A percentile compares a stretch with the other conserved stretches of the same genome.
phyloP scores from a whole-genome alignment of 2,113 vertebrate genomes.

The Drymodes brunneopygia region DNA sequence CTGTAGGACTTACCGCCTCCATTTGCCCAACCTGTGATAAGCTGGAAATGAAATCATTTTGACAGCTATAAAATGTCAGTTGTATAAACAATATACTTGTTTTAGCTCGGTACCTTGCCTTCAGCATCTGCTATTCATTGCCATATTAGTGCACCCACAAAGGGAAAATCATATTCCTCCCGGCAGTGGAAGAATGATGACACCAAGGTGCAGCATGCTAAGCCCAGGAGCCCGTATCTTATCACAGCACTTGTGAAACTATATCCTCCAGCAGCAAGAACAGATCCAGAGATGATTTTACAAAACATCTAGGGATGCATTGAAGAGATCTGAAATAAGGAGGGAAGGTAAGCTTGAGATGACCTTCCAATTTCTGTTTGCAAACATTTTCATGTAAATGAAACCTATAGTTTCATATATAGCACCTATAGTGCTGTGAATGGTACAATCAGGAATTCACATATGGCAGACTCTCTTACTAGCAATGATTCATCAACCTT shows the following conservation, averaged over 20 bases:
- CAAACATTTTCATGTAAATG: background rate
- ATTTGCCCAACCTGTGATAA: background rate
- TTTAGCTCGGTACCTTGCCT: background rate
- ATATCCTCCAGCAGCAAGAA: background rate
- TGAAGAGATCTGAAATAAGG: background rate
- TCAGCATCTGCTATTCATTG: background rate
- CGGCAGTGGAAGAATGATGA: background rate
- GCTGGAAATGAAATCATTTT: background rate
- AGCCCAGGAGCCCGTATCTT: background rate
- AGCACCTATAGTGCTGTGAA: background rate
- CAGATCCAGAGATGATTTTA: background rate
- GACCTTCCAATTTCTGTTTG: background rate
- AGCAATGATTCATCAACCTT: background rate
- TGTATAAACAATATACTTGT: background rate
- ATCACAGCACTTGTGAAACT: background rate
- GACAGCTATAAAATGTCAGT: slow-evolving; percentile 52
- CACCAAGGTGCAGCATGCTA: background rate
- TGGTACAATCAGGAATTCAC: background rate
- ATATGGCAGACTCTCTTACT: background rate
- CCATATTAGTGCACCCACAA: background rate
- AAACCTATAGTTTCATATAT: background rate
- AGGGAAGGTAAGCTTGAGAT: background rate
- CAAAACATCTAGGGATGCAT: background rate
- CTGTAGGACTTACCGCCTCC: background rate
- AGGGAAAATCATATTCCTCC: background rate